phyloP scores from a whole-genome alignment of 1,140 invertebrate species.

The Olivierus martensii region DNA sequence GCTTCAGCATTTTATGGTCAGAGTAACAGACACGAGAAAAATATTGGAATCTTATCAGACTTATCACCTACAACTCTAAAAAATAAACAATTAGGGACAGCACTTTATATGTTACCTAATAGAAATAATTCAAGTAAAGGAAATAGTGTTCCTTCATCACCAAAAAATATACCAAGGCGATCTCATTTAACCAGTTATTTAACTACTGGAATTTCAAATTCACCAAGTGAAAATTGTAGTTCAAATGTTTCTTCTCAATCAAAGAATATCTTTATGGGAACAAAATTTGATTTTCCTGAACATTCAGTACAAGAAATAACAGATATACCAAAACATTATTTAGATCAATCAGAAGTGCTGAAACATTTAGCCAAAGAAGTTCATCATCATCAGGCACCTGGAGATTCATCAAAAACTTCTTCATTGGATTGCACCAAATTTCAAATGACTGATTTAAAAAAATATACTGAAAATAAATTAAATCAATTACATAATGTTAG shows the following conservation, averaged over 20 bases:
- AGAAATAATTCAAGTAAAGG: neutral
- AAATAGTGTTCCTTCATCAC: neutral
- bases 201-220: too few relatives aligned
- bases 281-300: conserved; percentile 1
- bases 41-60: neutral
- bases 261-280: too few relatives aligned
- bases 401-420: neutral
- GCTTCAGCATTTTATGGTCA: conserved; percentile 20
- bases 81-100: too few relatives aligned
- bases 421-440: conserved; percentile 22
- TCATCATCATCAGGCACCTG: conserved; percentile 19
- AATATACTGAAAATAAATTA: too few relatives aligned
- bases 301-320: conserved; percentile 52
- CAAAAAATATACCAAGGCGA: conserved; percentile 3
- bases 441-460: conserved; percentile 5
- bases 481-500: neutral
- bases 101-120: neutral
- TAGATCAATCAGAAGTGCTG: conserved; percentile 64
- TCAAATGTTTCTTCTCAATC: too few relatives aligned
- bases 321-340: conserved; percentile 69
- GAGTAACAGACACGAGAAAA: neutral
- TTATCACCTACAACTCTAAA: neutral
- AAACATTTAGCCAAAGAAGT: conserved; percentile 42
- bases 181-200: neutral
- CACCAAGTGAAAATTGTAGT: too few relatives aligned